Evolutionary conservation across 92 coral and sea anemone genomes (phyloP), one percentile per base, ranked within the genome.

Genomic region (Phymanthus crucifer): DNA sequence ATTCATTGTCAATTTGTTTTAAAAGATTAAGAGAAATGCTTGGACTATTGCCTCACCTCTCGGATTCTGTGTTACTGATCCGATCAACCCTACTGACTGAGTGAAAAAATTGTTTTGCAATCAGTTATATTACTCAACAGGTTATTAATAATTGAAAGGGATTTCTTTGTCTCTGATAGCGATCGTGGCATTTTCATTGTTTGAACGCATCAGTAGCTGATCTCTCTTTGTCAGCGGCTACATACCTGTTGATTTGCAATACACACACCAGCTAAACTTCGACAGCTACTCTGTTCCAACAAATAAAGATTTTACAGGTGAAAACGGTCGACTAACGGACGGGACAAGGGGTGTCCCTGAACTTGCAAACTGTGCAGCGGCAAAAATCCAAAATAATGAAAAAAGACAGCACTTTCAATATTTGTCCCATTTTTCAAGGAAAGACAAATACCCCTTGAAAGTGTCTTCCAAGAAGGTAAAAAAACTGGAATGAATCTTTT

Each of bases 181-280:
- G 93, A 83, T 86, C 90, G 93, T 89, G 90, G 87, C 85, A 86
- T 77, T 77, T 77, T 84, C 88, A 86, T 89, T 89, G 93, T 89
- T 76, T 75, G 77, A 69, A 75, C 81, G 87, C 81, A 76, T 83
- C 81, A 71, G 58, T 67, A 71, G 82, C 71, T 79, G 83, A 56
- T 74, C 80, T 71, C 71, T 66, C 86, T 66, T 58, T 69, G 69
- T 47, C 45, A 40, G 73, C 7, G 73, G 12, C 67, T 38, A 26
- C 29, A 69, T 81, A 75, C 82, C 87, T 54, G 76, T 33, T 74
- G 38, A 74, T 21, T 74, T 57, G 50, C 80, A 73, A 74, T 82
- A 74, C 79, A 50, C 68, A 61, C 79, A 82, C 86, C 86, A 73
- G 86, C 66, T 48, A 36, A 61, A 75, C 33, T 26, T 82, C 79